Evolutionary conservation across 1,140 invertebrate species (phyloP), one percentile per base, ranked within the genome.

Genomic region (Nasonia vitripennis): DNA sequence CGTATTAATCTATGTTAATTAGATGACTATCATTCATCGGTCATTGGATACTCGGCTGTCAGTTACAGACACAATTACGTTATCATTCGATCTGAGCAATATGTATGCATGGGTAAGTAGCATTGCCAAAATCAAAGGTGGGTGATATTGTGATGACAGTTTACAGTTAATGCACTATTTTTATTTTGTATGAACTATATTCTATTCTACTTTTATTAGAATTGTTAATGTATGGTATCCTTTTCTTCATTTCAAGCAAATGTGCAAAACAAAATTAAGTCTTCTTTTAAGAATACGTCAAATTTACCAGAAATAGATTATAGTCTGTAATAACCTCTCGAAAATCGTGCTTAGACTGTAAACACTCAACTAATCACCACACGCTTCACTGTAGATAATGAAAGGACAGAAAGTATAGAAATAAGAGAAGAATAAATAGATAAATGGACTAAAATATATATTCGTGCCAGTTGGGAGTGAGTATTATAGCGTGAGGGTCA

Each of bases 381-480:
- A 41, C 27, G 31, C 27, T 71, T 51, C n/a, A 45, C 37, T 78
- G 55, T 73, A 41, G 34, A 70, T 48, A 81, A 79, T 67, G 51
- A 67, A 37, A 81, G 37, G 37, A 10, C n/a, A 45, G 17, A 81
- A 41, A 81, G 51, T 17, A 82, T 5, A 83, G 48, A 83, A 41
- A 71, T 51, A 77, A 81, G 2, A 83, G 12, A 78, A n/a, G 14
- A 77, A 51, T 81, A 85, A 27, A 27, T 74, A 85, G 48, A 75
- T 41, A 23, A 10, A 80, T 68, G n/a, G 11, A 84, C 9, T 78
- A 89, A 90, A 85, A 86, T 88, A 91, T 86, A 92, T 87, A 91
- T 88, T 92, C 92, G 92, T 93, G 92, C 92, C 91, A 93, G 91
- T 93, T 92, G 91, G 91, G 92, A 93, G 91, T 91, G 89, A 92